These are phyloP conservation scores for Hartigia nigra DNA, from an alignment of 2,888 invertebrate genomes.

Conservation along the genomic window DNA sequence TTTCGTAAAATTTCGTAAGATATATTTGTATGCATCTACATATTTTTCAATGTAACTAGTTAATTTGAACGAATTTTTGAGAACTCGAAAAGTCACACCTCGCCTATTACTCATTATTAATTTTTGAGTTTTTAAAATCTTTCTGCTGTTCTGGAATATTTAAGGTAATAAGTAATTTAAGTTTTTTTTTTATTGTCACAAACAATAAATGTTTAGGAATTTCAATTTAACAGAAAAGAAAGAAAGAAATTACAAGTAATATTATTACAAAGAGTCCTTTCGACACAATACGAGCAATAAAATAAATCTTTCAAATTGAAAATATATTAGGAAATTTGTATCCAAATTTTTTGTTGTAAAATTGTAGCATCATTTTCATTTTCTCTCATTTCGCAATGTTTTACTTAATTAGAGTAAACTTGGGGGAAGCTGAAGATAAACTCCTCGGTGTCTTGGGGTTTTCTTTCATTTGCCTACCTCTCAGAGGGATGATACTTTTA, in stretches of 20 bases:
- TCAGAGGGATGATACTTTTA: neutral
- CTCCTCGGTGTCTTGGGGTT: neutral
- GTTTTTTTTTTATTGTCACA: neutral
- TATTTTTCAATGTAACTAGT: neutral
- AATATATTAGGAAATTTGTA: neutral
- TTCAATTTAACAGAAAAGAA: neutral
- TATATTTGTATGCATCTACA: neutral
- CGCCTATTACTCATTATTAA: neutral
- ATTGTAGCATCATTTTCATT: neutral
- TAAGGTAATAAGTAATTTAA: neutral
- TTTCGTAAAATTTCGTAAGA: neutral
- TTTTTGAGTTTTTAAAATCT: neutral
- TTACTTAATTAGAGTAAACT: neutral
- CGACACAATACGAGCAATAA: neutral
- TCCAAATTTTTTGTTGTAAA: neutral
- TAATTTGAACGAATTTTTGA: neutral
- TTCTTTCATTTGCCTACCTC: neutral
- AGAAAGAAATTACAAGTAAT: neutral
- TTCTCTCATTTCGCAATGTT: neutral
- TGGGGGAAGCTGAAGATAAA: neutral
- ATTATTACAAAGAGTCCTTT: neutral
- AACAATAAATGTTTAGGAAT: neutral
- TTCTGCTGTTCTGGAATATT: neutral
- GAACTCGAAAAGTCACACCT: neutral
- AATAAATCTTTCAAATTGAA: neutral